Base-by-base conservation (phyloP, 2,888 invertebrate species). In the Willowsia nigromaculata region DNA sequence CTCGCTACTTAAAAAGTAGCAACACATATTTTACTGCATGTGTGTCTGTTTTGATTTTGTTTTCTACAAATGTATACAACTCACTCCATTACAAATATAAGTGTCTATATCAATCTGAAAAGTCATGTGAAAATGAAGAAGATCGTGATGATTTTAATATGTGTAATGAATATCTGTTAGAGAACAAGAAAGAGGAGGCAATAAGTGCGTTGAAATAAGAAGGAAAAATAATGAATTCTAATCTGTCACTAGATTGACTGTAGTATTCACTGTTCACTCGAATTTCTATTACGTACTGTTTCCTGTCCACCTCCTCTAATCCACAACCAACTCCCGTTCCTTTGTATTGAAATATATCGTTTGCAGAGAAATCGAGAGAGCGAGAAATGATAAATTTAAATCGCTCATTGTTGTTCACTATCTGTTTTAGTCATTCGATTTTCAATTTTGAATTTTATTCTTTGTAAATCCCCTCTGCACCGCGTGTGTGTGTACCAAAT, bases 341-440 rank as follows among this genome's bases (percentile, higher is more conserved):
- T 25, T n/a, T 30, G n/a, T 30, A 47, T 13, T 9, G 1, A 43
- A 43, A 43, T 37, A 6, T 11, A 1, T n/a, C 18, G 33, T 22
- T n/a, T n/a, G 50, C 11, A 76, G 33, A 47, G 15, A 76, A 18
- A 68, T 0, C 0, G 40, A 6, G 40, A 11, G 71, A 22, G 25
- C 37, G 56, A 18, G 82, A 84, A 59, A 84, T 84, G 84, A 84
- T 84, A 84, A 53, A 84, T 84, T 74, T 59, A 30, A 37, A 74
- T 9, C 53, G 65, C 47, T 78, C 33, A 81, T 81, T 59, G 22
- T 59, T 81, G 40, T 43, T 43, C 47, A 33, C 47, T 71, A 71
- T 65, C 85, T 85, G 85, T 85, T 85, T 85, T 47, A 76, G 85
- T 85, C 85, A 85, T 27, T 76, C 71, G 76, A 65, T 78, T 85